Percentiles rank a stretch among this genome's conserved stretches.
phyloP scores from a whole-genome alignment of 2,113 vertebrate genomes.

The Triplophysa siluroides region DNA sequence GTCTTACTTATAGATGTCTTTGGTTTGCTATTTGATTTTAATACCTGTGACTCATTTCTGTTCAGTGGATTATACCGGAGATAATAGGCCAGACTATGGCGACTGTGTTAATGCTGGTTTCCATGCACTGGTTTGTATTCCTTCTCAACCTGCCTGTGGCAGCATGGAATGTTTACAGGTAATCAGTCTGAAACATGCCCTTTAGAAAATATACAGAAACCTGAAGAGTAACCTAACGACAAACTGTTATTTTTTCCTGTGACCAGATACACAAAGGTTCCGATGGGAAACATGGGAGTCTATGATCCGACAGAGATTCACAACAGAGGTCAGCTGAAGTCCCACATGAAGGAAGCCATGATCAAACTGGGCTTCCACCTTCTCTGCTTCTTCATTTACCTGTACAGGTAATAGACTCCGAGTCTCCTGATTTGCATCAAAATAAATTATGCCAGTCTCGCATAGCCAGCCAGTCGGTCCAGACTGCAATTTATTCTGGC shows the following conservation, averaged over 20 bases:
- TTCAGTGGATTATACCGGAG: constrained; percentile 92
- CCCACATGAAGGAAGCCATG: constrained; percentile 99
- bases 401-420: constrained; percentile 87
- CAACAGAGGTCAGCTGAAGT: constrained; percentile 94
- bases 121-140: constrained; percentile 97
- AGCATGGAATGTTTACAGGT: constrained; percentile 95
- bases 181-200: background rate
- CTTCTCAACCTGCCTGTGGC: constrained; percentile 94
- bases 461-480: background rate
- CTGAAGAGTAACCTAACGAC: no score
- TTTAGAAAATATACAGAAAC: background rate
- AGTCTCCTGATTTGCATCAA: background rate
- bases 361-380: constrained; percentile 97
- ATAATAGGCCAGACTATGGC: constrained; percentile 87
- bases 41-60: constrained; percentile 1
- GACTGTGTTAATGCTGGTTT: constrained; percentile 89
- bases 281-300: constrained; percentile 96
- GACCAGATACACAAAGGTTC: constrained; percentile 88
- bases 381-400: constrained; percentile 98
- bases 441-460: background rate
- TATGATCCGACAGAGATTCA: constrained; percentile 99
- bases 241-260: background rate
- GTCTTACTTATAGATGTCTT: background rate
- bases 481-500: no score
- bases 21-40: background rate